Evolutionary conservation across 1,140 invertebrate species (phyloP).

Genomic region (Oryctes rhinoceros): DNA sequence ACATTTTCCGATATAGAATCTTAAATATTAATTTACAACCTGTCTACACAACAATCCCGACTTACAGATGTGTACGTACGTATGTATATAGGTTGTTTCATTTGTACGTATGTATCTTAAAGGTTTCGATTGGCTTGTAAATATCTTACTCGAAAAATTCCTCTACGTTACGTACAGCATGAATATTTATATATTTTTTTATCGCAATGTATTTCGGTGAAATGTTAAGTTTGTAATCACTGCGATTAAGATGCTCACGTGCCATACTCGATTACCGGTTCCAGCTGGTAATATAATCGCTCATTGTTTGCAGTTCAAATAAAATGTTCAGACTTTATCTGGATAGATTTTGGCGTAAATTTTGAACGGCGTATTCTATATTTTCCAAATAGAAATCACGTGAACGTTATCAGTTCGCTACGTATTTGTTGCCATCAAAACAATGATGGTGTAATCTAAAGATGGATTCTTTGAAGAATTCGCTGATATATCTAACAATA

Average conservation of each 20-base stretch:
- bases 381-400: neutral
- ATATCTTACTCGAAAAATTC: too few relatives aligned
- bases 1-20: too few relatives aligned
- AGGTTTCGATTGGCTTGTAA: too few relatives aligned
- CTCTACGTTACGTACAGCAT: too few relatives aligned
- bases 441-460: neutral
- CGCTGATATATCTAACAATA: neutral
- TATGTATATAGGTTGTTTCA: too few relatives aligned
- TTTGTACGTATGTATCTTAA: too few relatives aligned
- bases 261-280: neutral
- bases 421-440: neutral
- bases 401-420: neutral
- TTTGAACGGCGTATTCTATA: neutral
- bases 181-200: too few relatives aligned
- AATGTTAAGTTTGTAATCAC: neutral
- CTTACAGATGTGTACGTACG: too few relatives aligned
- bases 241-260: neutral
- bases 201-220: too few relatives aligned
- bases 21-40: neutral
- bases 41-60: neutral
- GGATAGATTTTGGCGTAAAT: neutral
- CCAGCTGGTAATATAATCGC: neutral
- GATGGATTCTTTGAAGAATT: neutral
- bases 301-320: neutral
- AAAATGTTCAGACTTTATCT: neutral